A percentile compares a stretch with the other conserved stretches of the same genome.
Evolutionary conservation across 2,888 invertebrate genomes (phyloP).

Genomic region (Orchestes rusci): DNA sequence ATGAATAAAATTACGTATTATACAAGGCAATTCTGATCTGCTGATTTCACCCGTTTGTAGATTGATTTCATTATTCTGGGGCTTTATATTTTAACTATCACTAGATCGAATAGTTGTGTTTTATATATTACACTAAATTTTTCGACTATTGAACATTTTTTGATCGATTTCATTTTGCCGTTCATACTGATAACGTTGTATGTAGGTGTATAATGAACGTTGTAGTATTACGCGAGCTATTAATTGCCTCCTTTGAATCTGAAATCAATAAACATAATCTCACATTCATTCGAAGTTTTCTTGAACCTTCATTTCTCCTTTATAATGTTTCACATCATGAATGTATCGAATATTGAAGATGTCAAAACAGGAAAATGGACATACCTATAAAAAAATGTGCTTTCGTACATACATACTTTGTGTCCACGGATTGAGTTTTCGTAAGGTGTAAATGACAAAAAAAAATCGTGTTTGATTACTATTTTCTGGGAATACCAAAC

Average conservation of each 20-base stretch:
- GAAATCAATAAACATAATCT: conserved; percentile 44
- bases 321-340: too few species aligned
- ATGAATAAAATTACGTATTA: conserved; percentile 11
- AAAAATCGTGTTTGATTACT: too few species aligned
- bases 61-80: conserved; percentile 44
- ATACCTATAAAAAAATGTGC: too few species aligned
- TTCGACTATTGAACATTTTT: background rate
- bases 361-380: too few species aligned
- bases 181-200: conserved; percentile 8
- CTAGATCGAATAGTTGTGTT: conserved; percentile 1
- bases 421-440: too few species aligned
- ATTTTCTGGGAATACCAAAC: too few species aligned
- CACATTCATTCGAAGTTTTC: too few species aligned
- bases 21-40: conserved; percentile 42
- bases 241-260: conserved; percentile 37
- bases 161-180: background rate
- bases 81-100: conserved; percentile 22
- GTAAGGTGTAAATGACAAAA: too few species aligned
- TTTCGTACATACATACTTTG: too few species aligned
- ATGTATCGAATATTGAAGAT: too few species aligned
- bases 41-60: conserved; percentile 37
- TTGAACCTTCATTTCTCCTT: too few species aligned
- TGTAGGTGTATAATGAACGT: conserved; percentile 5
- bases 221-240: conserved; percentile 7
- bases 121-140: conserved; percentile 4